These are phyloP conservation scores for Phrynosoma blainvillii DNA, from an alignment of 2,113 vertebrate species.

Conservation along the genomic window DNA sequence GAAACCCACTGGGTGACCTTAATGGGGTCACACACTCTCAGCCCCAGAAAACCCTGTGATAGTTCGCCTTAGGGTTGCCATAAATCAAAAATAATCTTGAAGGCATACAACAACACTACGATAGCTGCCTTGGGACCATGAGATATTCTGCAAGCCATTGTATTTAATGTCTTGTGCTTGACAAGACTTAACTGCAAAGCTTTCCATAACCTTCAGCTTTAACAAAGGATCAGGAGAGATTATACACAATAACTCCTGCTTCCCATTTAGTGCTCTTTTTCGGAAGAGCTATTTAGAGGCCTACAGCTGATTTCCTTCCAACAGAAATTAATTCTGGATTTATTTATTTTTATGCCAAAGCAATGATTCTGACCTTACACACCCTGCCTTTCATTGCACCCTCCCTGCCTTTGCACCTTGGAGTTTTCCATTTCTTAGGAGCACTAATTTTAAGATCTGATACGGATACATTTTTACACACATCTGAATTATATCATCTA, in stretches of 20 bases:
- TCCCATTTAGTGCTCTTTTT: neutral
- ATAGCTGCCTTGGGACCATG: neutral
- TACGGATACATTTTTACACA: accelerated
- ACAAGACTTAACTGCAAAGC: neutral
- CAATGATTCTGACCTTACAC: neutral
- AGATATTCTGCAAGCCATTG: neutral
- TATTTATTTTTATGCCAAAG: neutral
- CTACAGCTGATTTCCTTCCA: neutral
- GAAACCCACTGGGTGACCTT: too few species aligned
- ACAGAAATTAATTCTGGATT: conserved; percentile 2
- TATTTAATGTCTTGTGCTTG: neutral
- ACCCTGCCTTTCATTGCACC: neutral
- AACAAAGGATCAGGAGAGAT: neutral
- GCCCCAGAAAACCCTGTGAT: too few species aligned
- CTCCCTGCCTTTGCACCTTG: neutral
- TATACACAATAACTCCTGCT: neutral
- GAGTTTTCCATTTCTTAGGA: neutral
- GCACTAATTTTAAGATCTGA: accelerated
- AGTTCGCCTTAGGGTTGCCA: too few species aligned
- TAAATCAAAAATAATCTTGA: too few species aligned
- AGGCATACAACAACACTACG: too few species aligned
- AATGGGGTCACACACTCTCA: too few species aligned
- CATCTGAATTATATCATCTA: neutral
- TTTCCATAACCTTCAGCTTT: neutral
- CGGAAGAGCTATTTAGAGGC: neutral